Percentiles rank a stretch among this genome's conserved stretches.
Evolutionary conservation across 92 coral and sea anemone genomes (phyloP).

Genomic region (Bergia sp.): DNA sequence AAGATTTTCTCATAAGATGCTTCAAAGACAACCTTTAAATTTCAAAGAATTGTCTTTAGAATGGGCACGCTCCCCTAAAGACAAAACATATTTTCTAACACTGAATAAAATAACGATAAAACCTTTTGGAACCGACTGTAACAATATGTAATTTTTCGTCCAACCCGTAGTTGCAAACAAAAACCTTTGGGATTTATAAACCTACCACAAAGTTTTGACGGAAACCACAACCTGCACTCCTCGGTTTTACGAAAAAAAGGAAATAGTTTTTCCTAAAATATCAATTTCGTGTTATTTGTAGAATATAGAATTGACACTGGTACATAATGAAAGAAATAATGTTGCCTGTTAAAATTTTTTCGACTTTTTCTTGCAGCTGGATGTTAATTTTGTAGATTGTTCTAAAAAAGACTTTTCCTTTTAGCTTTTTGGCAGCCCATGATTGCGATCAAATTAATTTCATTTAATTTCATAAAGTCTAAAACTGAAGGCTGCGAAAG

Average conservation of each 20-base stretch:
- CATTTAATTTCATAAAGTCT: too few species aligned
- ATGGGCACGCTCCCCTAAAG: background rate
- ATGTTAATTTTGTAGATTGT: background rate
- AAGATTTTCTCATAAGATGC: background rate
- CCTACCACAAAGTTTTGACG: background rate
- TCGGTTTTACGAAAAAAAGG: background rate
- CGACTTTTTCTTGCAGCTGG: background rate
- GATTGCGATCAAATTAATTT: background rate
- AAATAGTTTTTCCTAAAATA: background rate
- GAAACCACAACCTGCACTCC: constrained; percentile 18
- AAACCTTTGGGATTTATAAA: background rate
- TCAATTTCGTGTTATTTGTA: background rate
- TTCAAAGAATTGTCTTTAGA: background rate
- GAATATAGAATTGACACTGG: background rate
- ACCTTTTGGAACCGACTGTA: too few species aligned
- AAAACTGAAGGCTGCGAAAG: too few species aligned
- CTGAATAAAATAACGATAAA: background rate
- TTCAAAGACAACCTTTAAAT: background rate
- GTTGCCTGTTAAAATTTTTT: background rate
- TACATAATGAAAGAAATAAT: too few species aligned
- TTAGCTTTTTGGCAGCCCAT: too few species aligned
- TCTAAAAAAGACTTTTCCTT: too few species aligned
- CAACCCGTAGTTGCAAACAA: background rate
- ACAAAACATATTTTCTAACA: background rate
- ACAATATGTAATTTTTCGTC: background rate